Conservation (phyloP, 2,797 vertebrate species). For the Kryptopterus vitreolus region DNA sequence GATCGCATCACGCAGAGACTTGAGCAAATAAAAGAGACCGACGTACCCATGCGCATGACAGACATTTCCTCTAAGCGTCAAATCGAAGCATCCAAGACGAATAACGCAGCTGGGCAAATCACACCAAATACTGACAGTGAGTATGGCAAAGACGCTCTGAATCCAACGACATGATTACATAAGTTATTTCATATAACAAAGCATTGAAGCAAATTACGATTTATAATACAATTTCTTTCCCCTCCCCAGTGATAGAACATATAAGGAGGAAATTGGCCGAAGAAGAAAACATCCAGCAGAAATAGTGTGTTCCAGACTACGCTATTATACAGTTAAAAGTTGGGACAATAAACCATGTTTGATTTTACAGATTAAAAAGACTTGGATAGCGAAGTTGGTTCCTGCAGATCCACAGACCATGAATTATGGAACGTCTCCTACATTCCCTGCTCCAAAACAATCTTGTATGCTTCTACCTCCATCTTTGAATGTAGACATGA, state of each 20-base stretch:
- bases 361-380: too few relatives aligned
- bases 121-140: slow-evolving; percentile 20
- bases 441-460: too few relatives aligned
- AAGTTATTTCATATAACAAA: not conserved
- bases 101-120: not conserved
- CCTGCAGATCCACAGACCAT: too few relatives aligned
- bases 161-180: slow-evolving; percentile 4
- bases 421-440: too few relatives aligned
- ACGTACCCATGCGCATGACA: slow-evolving; percentile 44
- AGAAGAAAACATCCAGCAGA: slow-evolving; percentile 31
- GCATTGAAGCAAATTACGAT: not conserved
- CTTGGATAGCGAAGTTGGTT: too few relatives aligned
- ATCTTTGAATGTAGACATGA: too few relatives aligned
- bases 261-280: slow-evolving; percentile 53
- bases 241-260: slow-evolving; percentile 46
- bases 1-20: slow-evolving; percentile 57
- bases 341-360: too few relatives aligned
- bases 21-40: slow-evolving; percentile 34
- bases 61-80: slow-evolving; percentile 35
- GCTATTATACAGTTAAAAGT: too few relatives aligned
- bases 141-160: not conserved
- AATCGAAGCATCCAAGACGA: not conserved
- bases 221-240: not conserved
- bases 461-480: too few relatives aligned
- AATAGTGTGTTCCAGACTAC: not conserved